Evolutionary conservation across 2,888 invertebrate species (phyloP).

Genomic region (Mesorhabditis sp.): DNA sequence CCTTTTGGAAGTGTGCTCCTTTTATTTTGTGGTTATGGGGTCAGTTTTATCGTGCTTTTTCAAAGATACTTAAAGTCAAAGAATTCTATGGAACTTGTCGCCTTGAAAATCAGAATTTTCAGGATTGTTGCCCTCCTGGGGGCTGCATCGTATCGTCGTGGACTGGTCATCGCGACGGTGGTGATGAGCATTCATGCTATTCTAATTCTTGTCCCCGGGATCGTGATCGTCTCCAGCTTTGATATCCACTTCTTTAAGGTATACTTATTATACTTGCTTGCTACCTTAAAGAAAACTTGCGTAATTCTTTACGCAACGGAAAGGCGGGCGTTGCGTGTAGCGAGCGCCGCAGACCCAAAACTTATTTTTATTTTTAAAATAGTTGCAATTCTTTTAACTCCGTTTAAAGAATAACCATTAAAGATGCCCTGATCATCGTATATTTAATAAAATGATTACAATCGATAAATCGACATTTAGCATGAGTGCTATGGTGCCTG

Average conservation of each 20-base stretch:
- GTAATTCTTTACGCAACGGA: too few species aligned
- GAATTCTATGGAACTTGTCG: too few species aligned
- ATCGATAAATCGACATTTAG: slow-evolving; percentile 15
- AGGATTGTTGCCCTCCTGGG: slow-evolving; percentile 50
- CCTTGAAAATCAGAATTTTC: slow-evolving; percentile 9
- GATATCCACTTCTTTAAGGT: slow-evolving; percentile 55
- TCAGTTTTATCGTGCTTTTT: slow-evolving; percentile 18
- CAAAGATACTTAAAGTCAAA: too few species aligned
- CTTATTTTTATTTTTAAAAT: too few species aligned
- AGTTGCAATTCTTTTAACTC: slow-evolving; percentile 7
- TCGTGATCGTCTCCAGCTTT: slow-evolving; percentile 46
- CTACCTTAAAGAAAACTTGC: too few species aligned
- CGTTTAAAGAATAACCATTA: too few species aligned
- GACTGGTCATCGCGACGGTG: slow-evolving; percentile 47
- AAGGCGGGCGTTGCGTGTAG: too few species aligned
- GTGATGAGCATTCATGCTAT: slow-evolving; percentile 51
- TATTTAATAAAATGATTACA: too few species aligned
- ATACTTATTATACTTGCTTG: neutral
- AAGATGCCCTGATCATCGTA: too few species aligned
- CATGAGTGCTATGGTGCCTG: slow-evolving; percentile 52
- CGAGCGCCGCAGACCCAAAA: too few species aligned
- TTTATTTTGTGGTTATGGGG: slow-evolving; percentile 50
- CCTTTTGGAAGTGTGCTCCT: slow-evolving; percentile 45
- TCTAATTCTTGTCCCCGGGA: slow-evolving; percentile 48
- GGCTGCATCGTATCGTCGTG: slow-evolving; percentile 46